Conservation (phyloP, 2,113 vertebrate species). For the Corvus hawaiiensis region DNA sequence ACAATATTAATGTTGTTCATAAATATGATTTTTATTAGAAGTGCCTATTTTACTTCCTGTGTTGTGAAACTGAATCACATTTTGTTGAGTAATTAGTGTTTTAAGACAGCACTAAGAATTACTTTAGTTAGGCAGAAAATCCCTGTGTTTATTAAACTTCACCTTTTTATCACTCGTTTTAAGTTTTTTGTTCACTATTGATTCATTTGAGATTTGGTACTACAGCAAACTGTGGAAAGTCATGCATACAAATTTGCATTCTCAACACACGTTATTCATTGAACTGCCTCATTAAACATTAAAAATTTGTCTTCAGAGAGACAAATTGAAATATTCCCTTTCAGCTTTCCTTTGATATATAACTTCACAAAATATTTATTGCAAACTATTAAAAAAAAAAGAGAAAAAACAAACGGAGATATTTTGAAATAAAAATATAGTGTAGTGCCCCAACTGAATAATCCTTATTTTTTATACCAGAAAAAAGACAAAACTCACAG, state of each 20-base stretch:
- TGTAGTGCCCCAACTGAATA: neutral
- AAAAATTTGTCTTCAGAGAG: constrained; percentile 43
- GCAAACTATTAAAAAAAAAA: neutral
- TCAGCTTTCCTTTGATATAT: neutral
- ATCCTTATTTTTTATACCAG: neutral
- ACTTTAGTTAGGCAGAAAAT: neutral
- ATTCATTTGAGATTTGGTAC: constrained; percentile 37
- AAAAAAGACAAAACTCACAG: neutral
- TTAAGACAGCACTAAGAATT: neutral
- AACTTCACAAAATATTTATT: neutral
- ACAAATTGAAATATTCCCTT: neutral
- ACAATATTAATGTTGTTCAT: neutral
- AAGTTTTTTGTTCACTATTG: constrained; percentile 6
- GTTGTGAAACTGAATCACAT: neutral
- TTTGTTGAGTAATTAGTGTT: neutral
- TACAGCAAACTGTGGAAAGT: constrained; percentile 2
- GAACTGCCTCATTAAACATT: constrained; percentile 61
- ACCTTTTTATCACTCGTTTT: neutral
- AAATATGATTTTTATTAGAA: neutral
- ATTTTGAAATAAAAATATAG: neutral
- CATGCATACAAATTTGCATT: constrained; percentile 32
- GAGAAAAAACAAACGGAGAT: neutral
- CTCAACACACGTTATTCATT: constrained; percentile 34
- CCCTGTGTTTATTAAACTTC: neutral
- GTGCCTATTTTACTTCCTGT: neutral